Base-by-base conservation (phyloP, 92 coral and sea anemone genomes). In the Phenganax subtilis region DNA sequence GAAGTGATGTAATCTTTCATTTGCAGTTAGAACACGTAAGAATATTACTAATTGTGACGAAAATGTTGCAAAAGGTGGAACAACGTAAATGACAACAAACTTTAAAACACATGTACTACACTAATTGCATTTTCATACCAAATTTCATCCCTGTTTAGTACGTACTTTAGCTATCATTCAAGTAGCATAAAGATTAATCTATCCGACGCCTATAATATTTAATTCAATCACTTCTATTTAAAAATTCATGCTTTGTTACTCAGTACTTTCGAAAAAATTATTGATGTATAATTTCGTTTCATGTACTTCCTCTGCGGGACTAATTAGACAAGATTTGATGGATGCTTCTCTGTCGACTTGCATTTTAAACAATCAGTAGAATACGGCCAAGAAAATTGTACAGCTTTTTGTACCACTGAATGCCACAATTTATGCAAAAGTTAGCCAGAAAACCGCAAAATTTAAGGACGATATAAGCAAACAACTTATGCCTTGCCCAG, bases 341-440 rank as follows among this genome's bases (percentile, higher is more conserved):
- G 72, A 76, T 76, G 61, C n/a, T 69, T 68, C 52, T 73, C 65
- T 76, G 82, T 62, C 81, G 72, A 14, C 62, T 72, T 79, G 71
- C 61, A 77, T 84, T 79, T 30, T 54, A 80, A 72, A 72, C 80
- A 54, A 77, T 85, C 71, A 74, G 66, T 60, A 63, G 82, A 72
- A 59, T 52, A 64, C 70, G 30, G 27, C 37, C 20, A 59, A 59
- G 20, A 44, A 64, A 64, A 64, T 68, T 68, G 73, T 37, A 10
- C 73, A 30, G 9, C 31, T 30, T 10, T 16, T 53, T 51, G 47
- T 30, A 29, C 53, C 0, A 6, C 29, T 68, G 66, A 52, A 51
- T 54, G 5, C 76, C 71, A 20, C 73, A 14, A 76, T 44, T 75
- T 56, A 37, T 56, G 37, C 57, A n/a, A 66, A 4, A 12, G 76